Evolutionary conservation across 2,113 vertebrate genomes (phyloP).

Genomic region (Phocoena phocoena): DNA sequence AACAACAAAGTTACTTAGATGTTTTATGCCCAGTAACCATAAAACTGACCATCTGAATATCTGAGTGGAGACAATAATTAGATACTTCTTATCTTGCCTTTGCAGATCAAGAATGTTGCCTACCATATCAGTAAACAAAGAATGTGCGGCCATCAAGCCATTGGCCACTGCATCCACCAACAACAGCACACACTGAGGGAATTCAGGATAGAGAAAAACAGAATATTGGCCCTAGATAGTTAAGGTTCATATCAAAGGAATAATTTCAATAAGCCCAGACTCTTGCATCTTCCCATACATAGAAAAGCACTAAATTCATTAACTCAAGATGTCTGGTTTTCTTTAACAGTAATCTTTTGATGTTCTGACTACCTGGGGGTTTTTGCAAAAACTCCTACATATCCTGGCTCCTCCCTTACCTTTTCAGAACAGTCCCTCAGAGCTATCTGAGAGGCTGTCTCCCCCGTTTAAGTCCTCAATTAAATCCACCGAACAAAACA

Average conservation of each 20-base stretch:
- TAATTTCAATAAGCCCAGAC: neutral
- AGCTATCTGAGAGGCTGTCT: neutral
- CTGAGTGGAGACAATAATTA: constrained; percentile 11
- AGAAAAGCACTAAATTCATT: neutral
- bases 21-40: neutral
- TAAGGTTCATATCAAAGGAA: neutral
- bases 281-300: neutral
- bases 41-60: neutral
- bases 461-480: neutral
- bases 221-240: neutral
- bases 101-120: neutral
- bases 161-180: neutral
- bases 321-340: neutral
- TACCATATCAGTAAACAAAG: neutral
- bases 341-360: neutral
- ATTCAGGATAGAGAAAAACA: neutral
- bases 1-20: neutral
- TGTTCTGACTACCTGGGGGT: neutral
- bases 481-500: neutral
- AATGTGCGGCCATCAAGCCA: neutral
- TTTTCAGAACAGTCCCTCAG: neutral
- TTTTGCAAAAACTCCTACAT: neutral
- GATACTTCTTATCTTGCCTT: neutral
- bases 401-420: neutral
- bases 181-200: fast-evolving